Percentiles rank a stretch among this genome's conserved stretches.
phyloP scores from a whole-genome alignment of 2,113 vertebrate genomes.

The Ondatra zibethicus region DNA sequence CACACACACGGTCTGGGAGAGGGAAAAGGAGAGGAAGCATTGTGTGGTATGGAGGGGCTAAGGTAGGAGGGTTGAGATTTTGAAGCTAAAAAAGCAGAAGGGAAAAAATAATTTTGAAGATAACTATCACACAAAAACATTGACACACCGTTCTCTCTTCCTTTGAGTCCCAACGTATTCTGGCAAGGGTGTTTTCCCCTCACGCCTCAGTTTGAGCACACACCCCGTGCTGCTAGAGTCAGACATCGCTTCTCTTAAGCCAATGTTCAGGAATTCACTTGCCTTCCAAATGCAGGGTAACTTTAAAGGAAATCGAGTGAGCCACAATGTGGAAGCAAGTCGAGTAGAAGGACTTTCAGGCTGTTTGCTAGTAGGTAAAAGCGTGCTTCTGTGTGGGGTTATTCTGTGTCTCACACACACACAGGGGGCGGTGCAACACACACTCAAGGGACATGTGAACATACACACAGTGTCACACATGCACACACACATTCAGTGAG shows the following conservation, averaged over 20 bases:
- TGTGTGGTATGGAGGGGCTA: too few relatives aligned
- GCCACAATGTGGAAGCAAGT: background rate
- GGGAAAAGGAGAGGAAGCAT: background rate
- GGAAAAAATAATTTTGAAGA: background rate
- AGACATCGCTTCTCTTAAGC: slow-evolving; percentile 47
- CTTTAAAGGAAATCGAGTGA: slow-evolving; percentile 26
- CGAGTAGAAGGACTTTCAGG: background rate
- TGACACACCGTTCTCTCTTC: background rate
- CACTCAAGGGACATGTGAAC: too few relatives aligned
- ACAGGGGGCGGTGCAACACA: too few relatives aligned
- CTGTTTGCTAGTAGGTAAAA: background rate
- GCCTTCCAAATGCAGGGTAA: background rate
- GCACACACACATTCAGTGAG: background rate
- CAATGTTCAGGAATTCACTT: slow-evolving; percentile 55
- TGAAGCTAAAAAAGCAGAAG: background rate
- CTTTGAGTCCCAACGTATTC: background rate
- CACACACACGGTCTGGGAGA: background rate
- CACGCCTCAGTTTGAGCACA: slow-evolving; percentile 48
- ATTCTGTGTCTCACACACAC: background rate
- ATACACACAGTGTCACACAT: background rate
- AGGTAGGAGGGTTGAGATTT: background rate
- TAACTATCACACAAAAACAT: background rate
- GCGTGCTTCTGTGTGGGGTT: background rate
- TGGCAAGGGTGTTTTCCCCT: slow-evolving; percentile 34
- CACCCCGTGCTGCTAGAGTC: slow-evolving; percentile 45